These are phyloP conservation scores for Papilio elwesi DNA, from an alignment of 2,888 invertebrate genomes.

Conservation along the genomic window DNA sequence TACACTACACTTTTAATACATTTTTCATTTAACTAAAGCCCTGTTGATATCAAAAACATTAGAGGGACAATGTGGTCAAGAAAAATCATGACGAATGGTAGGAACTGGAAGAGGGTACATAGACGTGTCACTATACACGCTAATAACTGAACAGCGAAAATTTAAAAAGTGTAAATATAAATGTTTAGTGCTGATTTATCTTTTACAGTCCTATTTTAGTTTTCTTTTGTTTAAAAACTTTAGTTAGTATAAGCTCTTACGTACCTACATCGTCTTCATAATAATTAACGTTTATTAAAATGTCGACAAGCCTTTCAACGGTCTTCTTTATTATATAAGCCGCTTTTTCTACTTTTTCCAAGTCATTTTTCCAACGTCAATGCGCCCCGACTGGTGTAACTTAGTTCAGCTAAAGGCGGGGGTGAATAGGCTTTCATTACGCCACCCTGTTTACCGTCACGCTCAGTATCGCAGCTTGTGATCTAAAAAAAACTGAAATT, in stretches of 20 bases:
- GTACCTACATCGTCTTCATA: background rate
- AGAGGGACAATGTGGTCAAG: no score
- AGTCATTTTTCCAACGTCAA: conserved; percentile 31
- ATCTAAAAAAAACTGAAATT: conserved; percentile 32
- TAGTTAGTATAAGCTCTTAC: background rate
- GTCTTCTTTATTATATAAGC: conserved; percentile 8
- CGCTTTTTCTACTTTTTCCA: conserved; percentile 10
- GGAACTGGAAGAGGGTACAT: no score
- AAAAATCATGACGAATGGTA: no score
- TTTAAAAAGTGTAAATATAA: no score
- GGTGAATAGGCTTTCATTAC: conserved; percentile 34
- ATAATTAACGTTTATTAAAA: conserved; percentile 11
- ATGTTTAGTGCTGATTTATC: no score
- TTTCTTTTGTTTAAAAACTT: no score
- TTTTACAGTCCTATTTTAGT: no score
- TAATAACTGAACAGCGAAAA: no score
- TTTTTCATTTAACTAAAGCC: no score
- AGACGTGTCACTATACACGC: no score
- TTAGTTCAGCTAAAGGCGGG: conserved; percentile 21
- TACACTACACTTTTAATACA: no score
- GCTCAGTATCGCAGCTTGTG: conserved; percentile 13
- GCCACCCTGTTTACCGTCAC: conserved; percentile 26
- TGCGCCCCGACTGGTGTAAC: conserved; percentile 24
- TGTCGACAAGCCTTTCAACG: background rate
- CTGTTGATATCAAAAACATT: no score